Evolutionary conservation across 2,888 invertebrate genomes (phyloP), one percentile per base, ranked within the genome.

Genomic region (Callyntrura sp.): DNA sequence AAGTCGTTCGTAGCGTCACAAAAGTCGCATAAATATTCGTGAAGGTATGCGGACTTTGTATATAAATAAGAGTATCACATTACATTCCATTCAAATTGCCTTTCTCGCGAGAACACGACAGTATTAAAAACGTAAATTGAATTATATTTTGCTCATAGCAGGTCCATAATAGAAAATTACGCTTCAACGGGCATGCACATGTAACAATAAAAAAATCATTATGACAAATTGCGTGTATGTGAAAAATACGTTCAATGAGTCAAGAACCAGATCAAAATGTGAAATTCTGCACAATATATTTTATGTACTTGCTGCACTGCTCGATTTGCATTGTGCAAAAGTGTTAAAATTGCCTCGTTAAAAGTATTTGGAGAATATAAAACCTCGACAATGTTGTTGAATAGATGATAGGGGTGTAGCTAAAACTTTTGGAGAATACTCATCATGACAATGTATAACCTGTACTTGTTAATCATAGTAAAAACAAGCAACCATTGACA

Each of bases 71-170:
- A 35, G 35, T 35, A 43, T 35, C n/a, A 17, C 12, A 62, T 81
- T 45, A 62, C 81, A 62, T 62, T 81, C 81, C 81, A 81, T 81
- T 81, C 81, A 81, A 81, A 35, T 45, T 81, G 81, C 81, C 81
- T 81, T 81, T 81, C 62, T 81, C 81, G 60, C 17, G 62, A 43
- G 43, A 45, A 81, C 60, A 81, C 62, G 62, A 81, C 81, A 62
- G 81, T 81, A 81, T 81, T 81, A 81, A 60, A 81, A 62, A 79
- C n/a, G 81, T 48, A 81, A 62, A 81, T 60, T 81, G 43, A 43
- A 81, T 81, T 62, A 60, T 81, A 62, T 62, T 81, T 81, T 81
- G 81, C 81, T 81, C 81, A 81, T 81, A 81, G 81, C 43, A 5
- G 62, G 45, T 81, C 81, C 60, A 81, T 81, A 55, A 28, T 14